phyloP scores from a whole-genome alignment of 1,140 invertebrate genomes.

The Heliconius nattereri region DNA sequence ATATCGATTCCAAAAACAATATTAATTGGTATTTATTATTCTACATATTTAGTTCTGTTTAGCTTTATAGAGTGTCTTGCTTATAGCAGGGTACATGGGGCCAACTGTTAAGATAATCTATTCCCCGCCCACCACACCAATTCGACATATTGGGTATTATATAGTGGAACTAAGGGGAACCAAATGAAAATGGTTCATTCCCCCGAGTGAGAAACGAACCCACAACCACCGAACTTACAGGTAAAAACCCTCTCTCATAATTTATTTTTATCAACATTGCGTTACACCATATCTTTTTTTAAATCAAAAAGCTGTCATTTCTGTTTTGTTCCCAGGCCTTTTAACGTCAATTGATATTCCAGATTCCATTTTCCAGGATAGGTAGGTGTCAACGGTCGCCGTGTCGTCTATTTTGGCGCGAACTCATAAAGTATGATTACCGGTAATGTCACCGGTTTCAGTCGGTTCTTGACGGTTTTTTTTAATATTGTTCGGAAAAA shows the following conservation, averaged over 20 bases:
- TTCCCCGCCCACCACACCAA: not conserved
- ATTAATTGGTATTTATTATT: too few relatives aligned
- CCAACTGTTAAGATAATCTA: not conserved
- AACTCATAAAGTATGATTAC: conserved; percentile 71
- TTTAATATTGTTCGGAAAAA: conserved; percentile 47
- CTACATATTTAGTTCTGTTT: too few relatives aligned
- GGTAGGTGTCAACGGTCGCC: conserved; percentile 60
- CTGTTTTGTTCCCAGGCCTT: not conserved
- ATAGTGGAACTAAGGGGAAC: too few relatives aligned
- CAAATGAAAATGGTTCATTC: too few relatives aligned
- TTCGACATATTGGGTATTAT: not conserved
- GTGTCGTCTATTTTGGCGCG: conserved; percentile 64
- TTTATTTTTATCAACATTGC: not conserved
- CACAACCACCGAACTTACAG: too few relatives aligned
- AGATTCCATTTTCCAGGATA: conserved; percentile 54
- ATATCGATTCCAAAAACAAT: not conserved
- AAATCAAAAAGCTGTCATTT: not conserved
- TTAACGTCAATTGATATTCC: conserved; percentile 11
- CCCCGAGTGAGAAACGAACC: too few relatives aligned
- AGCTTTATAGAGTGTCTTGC: too few relatives aligned
- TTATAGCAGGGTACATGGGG: too few relatives aligned
- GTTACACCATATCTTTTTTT: not conserved
- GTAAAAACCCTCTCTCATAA: too few relatives aligned
- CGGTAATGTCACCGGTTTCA: conserved; percentile 59
- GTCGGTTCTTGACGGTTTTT: conserved; percentile 55